phyloP scores from a whole-genome alignment of 1,140 invertebrate genomes.

The Patella vulgata region DNA sequence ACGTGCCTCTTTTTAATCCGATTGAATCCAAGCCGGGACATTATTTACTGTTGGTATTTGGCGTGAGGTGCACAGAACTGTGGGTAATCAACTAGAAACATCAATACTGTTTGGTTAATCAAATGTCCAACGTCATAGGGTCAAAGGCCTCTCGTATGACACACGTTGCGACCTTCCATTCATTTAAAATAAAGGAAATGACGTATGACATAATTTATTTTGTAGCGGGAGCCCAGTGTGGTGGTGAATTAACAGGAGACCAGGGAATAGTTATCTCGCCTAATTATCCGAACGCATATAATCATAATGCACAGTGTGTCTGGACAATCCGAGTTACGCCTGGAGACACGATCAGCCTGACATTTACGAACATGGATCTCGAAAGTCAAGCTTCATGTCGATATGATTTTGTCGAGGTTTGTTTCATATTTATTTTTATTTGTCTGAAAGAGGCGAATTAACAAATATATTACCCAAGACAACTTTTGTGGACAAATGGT shows the following conservation, averaged over 20 bases:
- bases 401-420: conserved; percentile 66
- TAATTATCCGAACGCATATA: conserved; percentile 58
- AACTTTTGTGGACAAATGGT: neutral
- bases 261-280: conserved; percentile 57
- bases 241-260: conserved; percentile 46
- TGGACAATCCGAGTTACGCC: conserved; percentile 60
- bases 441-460: neutral
- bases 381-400: conserved; percentile 54
- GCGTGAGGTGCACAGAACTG: too few species aligned
- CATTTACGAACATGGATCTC: conserved; percentile 72
- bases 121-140: too few species aligned
- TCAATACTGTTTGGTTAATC: too few species aligned
- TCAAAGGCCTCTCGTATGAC: too few species aligned
- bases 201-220: too few species aligned
- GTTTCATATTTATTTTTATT: conserved; percentile 11
- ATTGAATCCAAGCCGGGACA: too few species aligned
- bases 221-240: conserved; percentile 50
- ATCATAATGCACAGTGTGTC: conserved; percentile 57
- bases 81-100: too few species aligned
- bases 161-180: too few species aligned
- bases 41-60: too few species aligned
- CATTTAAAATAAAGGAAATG: too few species aligned
- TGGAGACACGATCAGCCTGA: conserved; percentile 77
- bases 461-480: neutral
- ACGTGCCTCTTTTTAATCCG: too few species aligned